Evolutionary conservation across 2,888 invertebrate species (phyloP), one percentile per base, ranked within the genome.

Genomic region (Panzeria rudis): DNA sequence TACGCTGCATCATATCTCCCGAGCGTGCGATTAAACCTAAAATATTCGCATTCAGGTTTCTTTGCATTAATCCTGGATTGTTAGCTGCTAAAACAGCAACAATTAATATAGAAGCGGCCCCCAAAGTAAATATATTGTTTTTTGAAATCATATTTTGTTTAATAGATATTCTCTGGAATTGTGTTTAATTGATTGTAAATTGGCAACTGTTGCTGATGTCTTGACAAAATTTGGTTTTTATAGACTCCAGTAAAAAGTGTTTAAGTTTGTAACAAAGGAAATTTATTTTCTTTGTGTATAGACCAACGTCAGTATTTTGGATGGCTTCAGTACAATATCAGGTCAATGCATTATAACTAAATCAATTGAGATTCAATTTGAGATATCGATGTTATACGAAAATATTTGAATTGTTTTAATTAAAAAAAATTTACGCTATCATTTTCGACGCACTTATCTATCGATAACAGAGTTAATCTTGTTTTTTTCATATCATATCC

Each of bases 21-120:
- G 76, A 77, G 29, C 66, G 66, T 32, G 76, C 25, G 17, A 77
- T n/a, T 38, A 44, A 23, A 44, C 59, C 59, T 23, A 77, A 32
- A 5, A 77, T 7, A 44, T 56, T 56, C 6, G 2, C 20, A 25
- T 41, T n/a, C 3, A 29, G 7, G 41, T 56, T 25, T 44, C 15
- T 38, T 15, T 8, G 13, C 15, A 41, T 41, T 25, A 64, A 41
- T 25, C 38, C 50, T 5, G 47, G 68, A 41, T 17, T 20, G 32
- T 15, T 50, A 17, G 50, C 32, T 13, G 68, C 0, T 29, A 25
- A 11, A 11, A 61, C 59, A 61, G 35, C 17, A 25, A 11, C n/a
- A 29, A 50, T 50, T n/a, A 61, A 61, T 11, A 47, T 8, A 8
- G 69, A 32, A 17, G 35, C 20, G 3, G 29, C 29, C 1, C 4